A percentile compares a stretch with the other conserved stretches of the same genome.
Conservation (phyloP, 2,888 invertebrate species). For the Boloria selene region DNA sequence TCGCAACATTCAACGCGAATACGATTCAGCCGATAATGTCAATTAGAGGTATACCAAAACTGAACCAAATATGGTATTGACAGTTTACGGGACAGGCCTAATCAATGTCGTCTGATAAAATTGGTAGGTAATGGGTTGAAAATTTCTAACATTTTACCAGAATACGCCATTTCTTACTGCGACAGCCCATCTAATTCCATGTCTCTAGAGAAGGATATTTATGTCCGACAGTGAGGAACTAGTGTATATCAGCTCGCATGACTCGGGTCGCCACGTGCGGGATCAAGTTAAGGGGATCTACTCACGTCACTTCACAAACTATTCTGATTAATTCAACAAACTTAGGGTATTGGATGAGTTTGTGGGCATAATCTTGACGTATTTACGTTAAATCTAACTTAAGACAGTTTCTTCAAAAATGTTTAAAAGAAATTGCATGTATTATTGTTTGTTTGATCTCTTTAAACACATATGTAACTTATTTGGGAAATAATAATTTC, state of each 20-base stretch:
- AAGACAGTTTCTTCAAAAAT: too few relatives aligned
- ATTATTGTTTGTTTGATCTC: too few relatives aligned
- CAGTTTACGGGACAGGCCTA: background rate
- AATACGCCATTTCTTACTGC: background rate
- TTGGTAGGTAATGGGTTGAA: background rate
- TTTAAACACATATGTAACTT: too few relatives aligned
- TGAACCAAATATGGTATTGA: slow-evolving; percentile 20
- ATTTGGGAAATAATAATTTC: too few relatives aligned
- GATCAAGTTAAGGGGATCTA: slow-evolving; percentile 51
- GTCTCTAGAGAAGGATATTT: background rate
- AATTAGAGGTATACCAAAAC: slow-evolving; percentile 13
- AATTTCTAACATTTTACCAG: background rate
- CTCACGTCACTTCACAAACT: slow-evolving; percentile 45
- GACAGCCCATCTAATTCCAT: background rate
- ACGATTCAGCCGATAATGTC: slow-evolving; percentile 38
- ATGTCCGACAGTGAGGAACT: background rate
- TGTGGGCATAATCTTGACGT: background rate
- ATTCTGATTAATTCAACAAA: background rate
- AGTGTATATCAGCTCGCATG: background rate
- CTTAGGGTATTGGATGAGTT: background rate
- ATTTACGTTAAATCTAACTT: background rate
- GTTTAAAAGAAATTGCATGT: too few relatives aligned
- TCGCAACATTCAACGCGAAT: slow-evolving; percentile 35
- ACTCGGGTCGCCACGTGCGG: slow-evolving; percentile 39
- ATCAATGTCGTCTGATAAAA: slow-evolving; percentile 13